Base-by-base conservation (phyloP, 2,113 vertebrate genomes). In the Platycercus adscitus region DNA sequence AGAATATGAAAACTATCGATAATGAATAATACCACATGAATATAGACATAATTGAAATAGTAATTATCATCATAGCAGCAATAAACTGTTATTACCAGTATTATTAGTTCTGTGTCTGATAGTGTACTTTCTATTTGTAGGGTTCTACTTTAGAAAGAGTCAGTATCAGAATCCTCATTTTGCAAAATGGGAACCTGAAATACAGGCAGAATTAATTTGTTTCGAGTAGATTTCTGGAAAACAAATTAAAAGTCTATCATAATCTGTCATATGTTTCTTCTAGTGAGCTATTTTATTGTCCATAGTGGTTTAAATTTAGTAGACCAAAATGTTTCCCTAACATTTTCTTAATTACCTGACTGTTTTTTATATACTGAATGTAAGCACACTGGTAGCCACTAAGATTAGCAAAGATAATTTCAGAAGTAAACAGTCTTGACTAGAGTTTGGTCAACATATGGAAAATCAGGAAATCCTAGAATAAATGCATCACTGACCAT, bases 31-130 rank as follows among this genome's bases (percentile, higher is more conserved):
- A 85, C 12, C 17, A 47, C 47, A 12, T 70, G 82, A 47, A 37
- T 91, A 94, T 63, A 88, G 71, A 52, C 28, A 49, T 86, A 91
- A 88, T 77, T 91, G 82, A 93, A 89, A 86, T 66, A 77, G 49
- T 49, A 86, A 93, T 96, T 95, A 77, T 49, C 75, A 28, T 86
- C 88, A 93, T 61, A 91, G 68, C 75, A 89, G 65, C 44, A 93
- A 66, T 86, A 85, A 82, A 65, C 63, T 93, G 53, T 86, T 93
- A 88, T 47, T 91, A 44, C 65, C 60, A 56, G 68, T 82, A 64
- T 49, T 89, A 63, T 87, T 96, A 89, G 17, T 11, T 83, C 25
- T 39, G 50, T 75, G 29, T 73, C 50, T 93, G 53, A 49, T 79
- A 56, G n/a, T 31, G 17, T 58, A 3, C 21, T 86, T 83, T 37